These are phyloP conservation scores for Tupiocoris notatus DNA, from an alignment of 2,888 invertebrate species.

Conservation along the genomic window DNA sequence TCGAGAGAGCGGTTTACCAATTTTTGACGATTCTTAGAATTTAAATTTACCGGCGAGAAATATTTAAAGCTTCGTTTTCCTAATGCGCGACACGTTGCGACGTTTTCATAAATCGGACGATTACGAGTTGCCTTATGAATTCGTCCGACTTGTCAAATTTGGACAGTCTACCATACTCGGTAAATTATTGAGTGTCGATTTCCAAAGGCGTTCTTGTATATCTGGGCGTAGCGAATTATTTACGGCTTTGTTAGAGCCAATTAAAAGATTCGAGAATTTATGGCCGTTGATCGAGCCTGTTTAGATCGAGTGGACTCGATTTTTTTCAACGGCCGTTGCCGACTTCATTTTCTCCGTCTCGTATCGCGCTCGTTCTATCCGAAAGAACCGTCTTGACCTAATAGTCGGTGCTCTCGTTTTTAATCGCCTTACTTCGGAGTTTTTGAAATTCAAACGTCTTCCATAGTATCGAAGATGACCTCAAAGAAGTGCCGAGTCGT, in stretches of 20 bases:
- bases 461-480: neutral
- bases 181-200: neutral
- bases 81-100: no score
- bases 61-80: no score
- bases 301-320: constrained; percentile 23
- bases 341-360: neutral
- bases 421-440: neutral
- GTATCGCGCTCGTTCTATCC: neutral
- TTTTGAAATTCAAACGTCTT: neutral
- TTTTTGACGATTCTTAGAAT: no score
- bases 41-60: no score
- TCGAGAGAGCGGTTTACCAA: no score
- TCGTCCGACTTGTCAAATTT: neutral
- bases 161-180: neutral
- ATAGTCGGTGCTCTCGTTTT: neutral
- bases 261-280: constrained; percentile 26
- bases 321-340: neutral
- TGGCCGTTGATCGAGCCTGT: constrained; percentile 8
- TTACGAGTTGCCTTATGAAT: no score
- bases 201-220: neutral
- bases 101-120: no score
- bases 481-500: neutral
- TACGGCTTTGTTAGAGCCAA: constrained; percentile 25
- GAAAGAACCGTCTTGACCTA: neutral
- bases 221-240: neutral